Evolutionary conservation across 2,113 vertebrate genomes (phyloP).

Genomic region (Eulemur macaco): DNA sequence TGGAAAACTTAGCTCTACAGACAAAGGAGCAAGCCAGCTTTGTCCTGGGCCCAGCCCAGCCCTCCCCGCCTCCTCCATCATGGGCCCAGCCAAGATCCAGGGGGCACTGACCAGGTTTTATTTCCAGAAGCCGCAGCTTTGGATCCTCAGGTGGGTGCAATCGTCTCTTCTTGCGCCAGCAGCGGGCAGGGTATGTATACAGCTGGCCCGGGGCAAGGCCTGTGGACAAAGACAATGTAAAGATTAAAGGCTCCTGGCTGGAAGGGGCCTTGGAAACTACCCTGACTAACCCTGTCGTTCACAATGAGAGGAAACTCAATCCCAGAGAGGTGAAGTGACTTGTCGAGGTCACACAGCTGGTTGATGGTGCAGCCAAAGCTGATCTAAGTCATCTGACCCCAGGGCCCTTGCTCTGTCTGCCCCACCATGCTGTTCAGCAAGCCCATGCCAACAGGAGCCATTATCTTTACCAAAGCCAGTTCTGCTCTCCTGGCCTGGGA

Average conservation of each 20-base stretch:
- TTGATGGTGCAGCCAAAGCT: background rate
- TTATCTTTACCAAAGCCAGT: background rate
- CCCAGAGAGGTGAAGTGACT: background rate
- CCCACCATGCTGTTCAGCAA: background rate
- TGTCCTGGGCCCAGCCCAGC: background rate
- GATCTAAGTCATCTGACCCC: background rate
- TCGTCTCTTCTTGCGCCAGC: conserved; percentile 97
- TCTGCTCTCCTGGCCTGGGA: background rate
- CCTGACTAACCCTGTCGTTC: background rate
- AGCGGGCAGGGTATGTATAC: conserved; percentile 97
- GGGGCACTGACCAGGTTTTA: conserved; percentile 90
- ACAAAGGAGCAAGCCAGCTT: background rate
- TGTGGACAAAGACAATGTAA: conserved; percentile 74
- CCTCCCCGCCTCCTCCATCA: background rate
- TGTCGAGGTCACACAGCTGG: background rate
- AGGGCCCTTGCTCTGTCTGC: background rate
- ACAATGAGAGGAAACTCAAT: background rate
- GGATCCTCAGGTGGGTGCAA: conserved; percentile 93
- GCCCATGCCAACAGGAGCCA: background rate
- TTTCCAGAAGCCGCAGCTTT: conserved; percentile 92
- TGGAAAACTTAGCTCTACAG: background rate
- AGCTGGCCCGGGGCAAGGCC: conserved; percentile 95
- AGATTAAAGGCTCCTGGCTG: conserved; percentile 42
- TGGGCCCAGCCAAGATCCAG: background rate
- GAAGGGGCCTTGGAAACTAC: background rate